These are phyloP conservation scores for Phycodurus eques DNA, from an alignment of 2,113 vertebrate genomes.

Conservation along the genomic window DNA sequence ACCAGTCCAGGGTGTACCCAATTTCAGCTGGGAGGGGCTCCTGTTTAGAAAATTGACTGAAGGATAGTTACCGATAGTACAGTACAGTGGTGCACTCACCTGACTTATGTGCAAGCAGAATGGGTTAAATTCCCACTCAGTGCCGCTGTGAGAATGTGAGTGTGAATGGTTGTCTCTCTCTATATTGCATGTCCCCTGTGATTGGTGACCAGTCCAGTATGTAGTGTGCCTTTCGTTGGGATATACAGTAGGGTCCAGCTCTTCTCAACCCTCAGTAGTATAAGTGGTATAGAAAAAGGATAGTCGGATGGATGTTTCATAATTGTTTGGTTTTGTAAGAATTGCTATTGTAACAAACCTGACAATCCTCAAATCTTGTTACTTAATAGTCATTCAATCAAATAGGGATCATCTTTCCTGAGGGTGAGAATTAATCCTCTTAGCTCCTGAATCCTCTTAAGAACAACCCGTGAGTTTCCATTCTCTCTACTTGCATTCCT, in stretches of 20 bases:
- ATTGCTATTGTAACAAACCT: background rate
- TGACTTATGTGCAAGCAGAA: too few species aligned
- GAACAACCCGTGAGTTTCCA: constrained; percentile 46
- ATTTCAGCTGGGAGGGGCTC: too few species aligned
- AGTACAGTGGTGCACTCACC: too few species aligned
- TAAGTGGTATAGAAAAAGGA: background rate
- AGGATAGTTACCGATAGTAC: too few species aligned
- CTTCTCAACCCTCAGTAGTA: background rate
- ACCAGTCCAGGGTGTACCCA: too few species aligned
- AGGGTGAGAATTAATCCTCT: constrained; percentile 40
- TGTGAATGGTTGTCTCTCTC: background rate
- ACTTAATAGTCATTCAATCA: background rate
- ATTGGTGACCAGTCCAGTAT: background rate
- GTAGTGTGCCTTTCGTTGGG: background rate
- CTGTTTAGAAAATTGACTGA: background rate
- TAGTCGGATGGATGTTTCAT: background rate
- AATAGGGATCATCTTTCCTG: constrained; percentile 21
- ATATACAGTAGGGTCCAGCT: background rate
- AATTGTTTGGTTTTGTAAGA: constrained; percentile 3
- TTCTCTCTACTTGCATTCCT: constrained; percentile 28
- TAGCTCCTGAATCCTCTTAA: constrained; percentile 49
- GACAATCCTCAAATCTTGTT: background rate
- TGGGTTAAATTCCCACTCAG: background rate
- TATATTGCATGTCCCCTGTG: background rate
- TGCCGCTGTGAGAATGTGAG: background rate